These are phyloP conservation scores for Caenorhabditis uteleia DNA, from an alignment of 2,888 invertebrate species.

Conservation along the genomic window DNA sequence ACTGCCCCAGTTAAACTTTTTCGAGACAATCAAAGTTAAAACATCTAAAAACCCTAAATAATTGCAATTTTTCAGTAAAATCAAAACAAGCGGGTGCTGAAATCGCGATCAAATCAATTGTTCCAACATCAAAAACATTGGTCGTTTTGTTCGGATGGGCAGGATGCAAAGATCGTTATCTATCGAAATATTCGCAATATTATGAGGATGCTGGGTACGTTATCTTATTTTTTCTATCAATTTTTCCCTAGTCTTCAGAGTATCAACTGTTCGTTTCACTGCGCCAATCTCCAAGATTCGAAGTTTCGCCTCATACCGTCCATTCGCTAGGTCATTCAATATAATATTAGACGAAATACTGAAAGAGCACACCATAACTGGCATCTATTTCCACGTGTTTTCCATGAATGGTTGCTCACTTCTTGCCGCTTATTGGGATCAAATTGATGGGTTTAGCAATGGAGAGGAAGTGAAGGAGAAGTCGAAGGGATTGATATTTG, in stretches of 20 bases:
- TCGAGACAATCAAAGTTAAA: too few species aligned
- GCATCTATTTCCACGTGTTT: constrained; percentile 46
- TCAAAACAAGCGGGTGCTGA: constrained; percentile 21
- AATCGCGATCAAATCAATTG: constrained; percentile 17
- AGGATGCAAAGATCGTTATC: constrained; percentile 80
- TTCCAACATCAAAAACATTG: constrained; percentile 71
- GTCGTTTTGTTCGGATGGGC: constrained; percentile 82
- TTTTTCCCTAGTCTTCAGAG: constrained; percentile 41
- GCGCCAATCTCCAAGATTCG: constrained; percentile 61
- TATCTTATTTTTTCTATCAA: constrained; percentile 1
- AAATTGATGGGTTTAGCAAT: constrained; percentile 35
- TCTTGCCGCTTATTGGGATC: constrained; percentile 61
- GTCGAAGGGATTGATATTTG: constrained; percentile 63
- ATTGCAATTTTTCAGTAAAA: constrained; percentile 17
- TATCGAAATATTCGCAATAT: constrained; percentile 81
- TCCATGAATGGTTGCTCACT: constrained; percentile 62
- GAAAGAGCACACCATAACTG: constrained; percentile 3
- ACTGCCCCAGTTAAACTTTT: too few species aligned
- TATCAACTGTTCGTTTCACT: constrained; percentile 62
- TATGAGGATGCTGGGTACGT: constrained; percentile 80
- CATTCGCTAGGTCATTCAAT: constrained; percentile 49
- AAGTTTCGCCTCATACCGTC: constrained; percentile 54
- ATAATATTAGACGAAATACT: constrained; percentile 18
- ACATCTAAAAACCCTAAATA: too few species aligned
- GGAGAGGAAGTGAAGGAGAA: constrained; percentile 43